Base-by-base conservation (phyloP, 2,888 invertebrate species). In the Diarsia brunnea region DNA sequence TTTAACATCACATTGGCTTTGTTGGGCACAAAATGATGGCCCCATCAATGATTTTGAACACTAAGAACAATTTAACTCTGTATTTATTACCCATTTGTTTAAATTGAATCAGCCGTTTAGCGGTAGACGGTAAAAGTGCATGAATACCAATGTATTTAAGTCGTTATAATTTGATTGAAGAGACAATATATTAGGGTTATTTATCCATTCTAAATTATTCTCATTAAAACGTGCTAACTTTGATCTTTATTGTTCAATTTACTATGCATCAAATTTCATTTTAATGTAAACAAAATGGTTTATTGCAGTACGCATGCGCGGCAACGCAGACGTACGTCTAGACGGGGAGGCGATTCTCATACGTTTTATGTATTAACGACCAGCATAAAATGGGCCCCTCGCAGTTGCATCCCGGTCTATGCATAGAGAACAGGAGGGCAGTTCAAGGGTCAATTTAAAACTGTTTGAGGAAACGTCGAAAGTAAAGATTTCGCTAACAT, bases 271-370 rank as follows among this genome's bases (percentile, higher is more conserved):
- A 81, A 87, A 85, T 73, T 82, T 85, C 69, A 85, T 82, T 88
- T 82, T 84, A 87, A 85, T 81, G 85, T 87, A 86, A 85, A 83
- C 81, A 86, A 84, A 86, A 87, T 75, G 78, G 75, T 79, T 81
- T 86, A 78, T 86, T 79, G 81, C 73, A 76, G 66, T 81, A 83
- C 94, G 95, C 95, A 92, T 93, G 94, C 93, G 93, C 90, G 86
- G 72, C 81, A 78, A 79, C 81, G 89, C 93, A 93, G 94, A 94
- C 94, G 87, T 80, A 64, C 79, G 94, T 95, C 95, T 95, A 95
- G 95, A 95, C 95, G 83, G 94, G 93, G 93, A 89, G 92, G 90
- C 87, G 89, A 88, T 89, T 87, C 86, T 82, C 87, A 82, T 87
- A 86, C 87, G 87, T 86, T 87, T 87, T 81, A 81, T 84, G 75